Percentiles rank a stretch among this genome's conserved stretches.
Conservation (phyloP, 2,113 vertebrate genomes). For the Gila orcuttii region DNA sequence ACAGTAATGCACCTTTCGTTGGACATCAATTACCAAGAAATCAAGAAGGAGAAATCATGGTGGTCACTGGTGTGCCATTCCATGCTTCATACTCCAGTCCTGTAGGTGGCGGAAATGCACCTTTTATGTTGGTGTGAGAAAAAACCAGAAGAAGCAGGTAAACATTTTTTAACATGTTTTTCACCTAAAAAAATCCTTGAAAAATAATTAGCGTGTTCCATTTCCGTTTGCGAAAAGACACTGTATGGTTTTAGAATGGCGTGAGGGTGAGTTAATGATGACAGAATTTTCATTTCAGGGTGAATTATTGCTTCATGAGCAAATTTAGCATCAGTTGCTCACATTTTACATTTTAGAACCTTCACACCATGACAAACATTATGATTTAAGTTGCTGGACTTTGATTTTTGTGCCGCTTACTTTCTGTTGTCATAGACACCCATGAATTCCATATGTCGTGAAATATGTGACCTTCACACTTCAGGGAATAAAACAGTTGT, state of each 20-base stretch:
- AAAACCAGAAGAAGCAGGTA: neutral
- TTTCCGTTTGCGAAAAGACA: neutral
- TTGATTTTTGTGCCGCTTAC: neutral
- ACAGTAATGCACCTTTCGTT: neutral
- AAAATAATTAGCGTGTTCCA: neutral
- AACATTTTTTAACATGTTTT: neutral
- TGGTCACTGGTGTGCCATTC: neutral
- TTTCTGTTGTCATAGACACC: neutral
- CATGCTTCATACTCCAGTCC: neutral
- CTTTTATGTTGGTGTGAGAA: neutral
- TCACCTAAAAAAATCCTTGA: neutral
- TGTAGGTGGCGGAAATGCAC: neutral
- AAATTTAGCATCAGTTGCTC: constrained; percentile 2
- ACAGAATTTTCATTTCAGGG: neutral
- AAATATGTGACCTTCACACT: constrained; percentile 42
- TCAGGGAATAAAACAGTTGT: neutral
- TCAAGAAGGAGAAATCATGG: neutral
- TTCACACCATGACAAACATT: neutral
- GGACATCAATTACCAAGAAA: neutral
- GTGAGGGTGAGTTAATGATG: neutral
- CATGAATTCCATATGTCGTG: neutral
- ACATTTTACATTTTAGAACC: neutral
- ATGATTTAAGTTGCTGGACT: neutral
- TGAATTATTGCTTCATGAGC: neutral
- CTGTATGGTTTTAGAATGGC: neutral